Evolutionary conservation across 2,888 invertebrate genomes (phyloP).

Genomic region (Campoplex nolae): DNA sequence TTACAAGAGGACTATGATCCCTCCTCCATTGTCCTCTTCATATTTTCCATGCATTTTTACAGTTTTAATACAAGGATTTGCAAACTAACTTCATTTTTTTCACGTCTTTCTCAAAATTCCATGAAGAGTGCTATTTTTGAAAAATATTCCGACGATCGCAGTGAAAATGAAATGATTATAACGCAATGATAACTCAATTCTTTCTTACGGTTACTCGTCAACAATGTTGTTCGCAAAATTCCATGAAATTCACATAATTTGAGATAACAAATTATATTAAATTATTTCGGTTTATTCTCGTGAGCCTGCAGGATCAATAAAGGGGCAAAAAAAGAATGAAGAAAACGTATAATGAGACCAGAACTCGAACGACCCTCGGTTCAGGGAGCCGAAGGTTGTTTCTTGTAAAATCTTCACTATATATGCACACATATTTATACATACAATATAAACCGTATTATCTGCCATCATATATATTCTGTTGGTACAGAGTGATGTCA

Average conservation of each 20-base stretch:
- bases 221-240: not conserved
- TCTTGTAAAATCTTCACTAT: slow-evolving; percentile 12
- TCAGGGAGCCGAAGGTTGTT: slow-evolving; percentile 21
- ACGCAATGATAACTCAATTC: not conserved
- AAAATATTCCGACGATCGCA: not conserved
- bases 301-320: not conserved
- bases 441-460: slow-evolving; percentile 12
- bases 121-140: not conserved
- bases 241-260: not conserved
- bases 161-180: not conserved
- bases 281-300: not conserved
- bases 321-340: not conserved
- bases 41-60: slow-evolving; percentile 12
- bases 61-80: not conserved
- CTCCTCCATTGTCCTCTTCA: slow-evolving; percentile 12
- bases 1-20: slow-evolving; percentile 53
- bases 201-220: not conserved
- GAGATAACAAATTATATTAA: not conserved
- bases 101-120: not conserved
- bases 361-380: slow-evolving; percentile 3
- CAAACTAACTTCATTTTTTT: not conserved
- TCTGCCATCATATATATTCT: slow-evolving; percentile 15
- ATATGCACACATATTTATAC: not conserved
- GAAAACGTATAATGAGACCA: slow-evolving; percentile 38
- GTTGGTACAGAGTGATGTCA: slow-evolving; percentile 32